Base-by-base conservation (phyloP, 1,140 invertebrate genomes). In the Ganaspis sp. region DNA sequence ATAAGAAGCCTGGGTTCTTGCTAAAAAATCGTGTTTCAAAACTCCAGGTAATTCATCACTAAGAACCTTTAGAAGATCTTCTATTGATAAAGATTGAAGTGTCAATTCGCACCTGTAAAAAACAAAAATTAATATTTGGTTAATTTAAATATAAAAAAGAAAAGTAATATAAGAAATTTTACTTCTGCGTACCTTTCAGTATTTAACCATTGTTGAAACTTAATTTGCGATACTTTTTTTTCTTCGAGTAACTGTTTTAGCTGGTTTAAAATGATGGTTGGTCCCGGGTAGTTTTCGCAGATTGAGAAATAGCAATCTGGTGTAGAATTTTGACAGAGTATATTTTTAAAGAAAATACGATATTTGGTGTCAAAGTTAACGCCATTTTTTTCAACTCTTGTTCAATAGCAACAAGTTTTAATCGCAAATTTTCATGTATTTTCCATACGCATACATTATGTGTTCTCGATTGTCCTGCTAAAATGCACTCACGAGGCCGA, bases 1-100 rank as follows among this genome's bases (percentile, higher is more conserved):
- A 74, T 74, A 77, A 9, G 42, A 0, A 37, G 72, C 49, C 38
- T 77, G 76, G 15, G 76, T 69, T 53, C 49, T 72, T 17, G 76
- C 69, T 64, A 74, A 74, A 72, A 78, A 78, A 72, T 78, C 76
- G 49, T 78, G 76, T 29, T 64, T 64, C 19, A 69, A n/a, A 21
- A 78, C 74, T 4, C 12, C 69, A 11, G 72, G 53, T 38, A 74
- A 64, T 34, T 74, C 49, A 42, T 74, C 53, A 64, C 4, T 15
- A 1, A 76, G 29, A 19, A 19, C 0, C 4, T 54, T 21, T 19
- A 54, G 1, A 21, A 54, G 21, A 19, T 74, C 42, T 37, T 77
- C 76, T 71, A 42, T 73, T 38, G 0, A 54, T 45, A 70, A 45
- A 19, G 29, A 70, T 77, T 64, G 70, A 45, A 42, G 34, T 17